These are phyloP conservation scores for Odontesthes bonariensis DNA, from an alignment of 2,113 vertebrate genomes.

Conservation along the genomic window DNA sequence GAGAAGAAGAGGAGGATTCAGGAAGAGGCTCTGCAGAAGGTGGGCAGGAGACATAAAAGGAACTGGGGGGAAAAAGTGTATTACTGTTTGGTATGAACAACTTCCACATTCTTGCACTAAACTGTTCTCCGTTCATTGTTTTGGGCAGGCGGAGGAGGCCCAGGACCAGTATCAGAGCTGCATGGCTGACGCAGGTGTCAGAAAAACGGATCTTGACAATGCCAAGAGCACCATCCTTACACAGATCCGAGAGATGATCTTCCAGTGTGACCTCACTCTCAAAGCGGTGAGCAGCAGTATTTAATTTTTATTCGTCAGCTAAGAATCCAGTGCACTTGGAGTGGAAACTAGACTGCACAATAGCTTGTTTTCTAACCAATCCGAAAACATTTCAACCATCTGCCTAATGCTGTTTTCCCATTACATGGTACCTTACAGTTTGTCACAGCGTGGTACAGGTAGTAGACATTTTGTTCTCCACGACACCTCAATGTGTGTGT, in stretches of 20 bases:
- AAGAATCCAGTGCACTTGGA: background rate
- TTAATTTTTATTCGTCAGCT: background rate
- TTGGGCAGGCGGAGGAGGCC: slow-evolving; percentile 91
- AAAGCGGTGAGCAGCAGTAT: slow-evolving; percentile 89
- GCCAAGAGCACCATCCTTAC: slow-evolving; percentile 91
- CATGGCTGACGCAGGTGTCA: slow-evolving; percentile 88
- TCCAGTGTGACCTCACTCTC: slow-evolving; percentile 96
- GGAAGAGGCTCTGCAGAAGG: slow-evolving; percentile 95
- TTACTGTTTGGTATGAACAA: background rate
- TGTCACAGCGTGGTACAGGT: no score
- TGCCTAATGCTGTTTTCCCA: background rate
- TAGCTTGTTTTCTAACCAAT: background rate
- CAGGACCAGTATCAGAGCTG: slow-evolving; percentile 91
- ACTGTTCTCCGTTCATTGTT: slow-evolving; percentile 1
- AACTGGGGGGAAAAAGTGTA: background rate
- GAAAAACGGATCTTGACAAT: slow-evolving; percentile 85
- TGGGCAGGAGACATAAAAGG: slow-evolving; percentile 53
- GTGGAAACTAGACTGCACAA: background rate
- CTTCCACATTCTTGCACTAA: background rate
- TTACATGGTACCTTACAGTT: no score
- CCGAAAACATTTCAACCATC: background rate
- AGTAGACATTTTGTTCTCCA: background rate
- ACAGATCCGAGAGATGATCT: slow-evolving; percentile 92
- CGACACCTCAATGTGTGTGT: background rate
- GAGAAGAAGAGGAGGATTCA: slow-evolving; percentile 93